Base-by-base conservation (phyloP, 2,888 invertebrate genomes). In the Timema cristinae region DNA sequence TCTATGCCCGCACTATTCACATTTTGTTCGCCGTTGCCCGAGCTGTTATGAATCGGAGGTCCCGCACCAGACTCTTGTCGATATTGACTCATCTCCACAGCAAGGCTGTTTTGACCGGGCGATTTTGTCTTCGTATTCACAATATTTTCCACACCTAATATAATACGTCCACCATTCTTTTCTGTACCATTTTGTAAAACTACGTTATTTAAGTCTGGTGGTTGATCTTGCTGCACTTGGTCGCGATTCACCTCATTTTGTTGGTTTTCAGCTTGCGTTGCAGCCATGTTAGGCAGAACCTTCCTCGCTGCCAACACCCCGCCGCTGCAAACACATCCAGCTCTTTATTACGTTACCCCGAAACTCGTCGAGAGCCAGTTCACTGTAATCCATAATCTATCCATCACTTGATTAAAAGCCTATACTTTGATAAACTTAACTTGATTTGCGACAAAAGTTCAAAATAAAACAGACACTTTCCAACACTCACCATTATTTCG, bases 251-350 rank as follows among this genome's bases (percentile, higher is more conserved):
- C 85, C 77, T 91, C 90, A 87, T 90, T 90, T 86, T 90, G 90
- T 85, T 90, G 90, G 86, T 90, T 88, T 88, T 91, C 91, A 85
- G 91, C 90, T 89, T 90, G 90, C 88, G 91, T 91, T 87, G 91
- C 90, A 90, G 91, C 91, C 91, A 91, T 91, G 89, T 90, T 90
- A 79, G 78, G 78, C 82, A 83, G 82, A 82, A 83, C 83, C 83
- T 82, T 82, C 81, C 82, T 82, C 82, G 76, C 76, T 79, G 84
- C 87, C 86, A 86, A 87, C 87, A 86, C 87, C 87, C 86, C 87
- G 87, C 83, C 81, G 82, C 81, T 83, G 81, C 79, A 84, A 84
- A 83, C 83, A 84, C 84, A 84, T 84, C 82, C 81, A 78, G 77
- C 76, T 76, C 77, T 77, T 77, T 75, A 75, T 77, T 78, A 77